These are phyloP conservation scores for Oryzias curvinotus DNA, from an alignment of 2,113 vertebrate genomes.

Conservation along the genomic window DNA sequence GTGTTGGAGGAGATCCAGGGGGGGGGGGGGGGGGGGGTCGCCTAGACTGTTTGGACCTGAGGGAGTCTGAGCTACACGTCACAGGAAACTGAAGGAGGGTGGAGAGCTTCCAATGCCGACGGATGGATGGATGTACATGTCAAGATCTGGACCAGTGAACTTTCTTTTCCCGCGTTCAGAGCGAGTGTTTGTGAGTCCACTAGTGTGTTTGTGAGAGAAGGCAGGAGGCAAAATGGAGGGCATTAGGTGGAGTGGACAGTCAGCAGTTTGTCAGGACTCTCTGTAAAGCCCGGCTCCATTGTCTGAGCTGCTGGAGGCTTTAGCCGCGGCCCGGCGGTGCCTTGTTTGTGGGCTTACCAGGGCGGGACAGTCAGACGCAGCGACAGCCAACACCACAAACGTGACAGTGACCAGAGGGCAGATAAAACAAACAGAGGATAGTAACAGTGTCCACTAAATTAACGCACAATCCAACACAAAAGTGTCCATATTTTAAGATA, in stretches of 20 bases:
- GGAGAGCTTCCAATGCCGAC: slow-evolving; percentile 23
- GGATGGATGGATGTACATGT: slow-evolving; percentile 11
- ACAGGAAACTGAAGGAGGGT: slow-evolving; percentile 35
- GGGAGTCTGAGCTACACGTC: slow-evolving; percentile 24
- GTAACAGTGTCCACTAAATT: background rate
- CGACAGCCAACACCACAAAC: slow-evolving; percentile 10
- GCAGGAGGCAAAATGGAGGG: slow-evolving; percentile 64
- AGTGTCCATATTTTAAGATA: too few species aligned
- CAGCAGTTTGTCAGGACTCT: slow-evolving; percentile 77
- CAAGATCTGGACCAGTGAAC: slow-evolving; percentile 27
- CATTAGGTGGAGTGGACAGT: slow-evolving; percentile 71
- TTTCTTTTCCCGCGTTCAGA: slow-evolving; percentile 25
- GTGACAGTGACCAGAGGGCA: background rate
- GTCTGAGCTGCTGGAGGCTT: slow-evolving; percentile 67
- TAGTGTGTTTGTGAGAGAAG: slow-evolving; percentile 17
- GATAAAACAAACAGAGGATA: background rate
- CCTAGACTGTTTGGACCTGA: slow-evolving; percentile 33
- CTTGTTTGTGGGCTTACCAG: slow-evolving; percentile 78
- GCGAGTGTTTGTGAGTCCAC: background rate
- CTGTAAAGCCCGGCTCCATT: slow-evolving; percentile 74
- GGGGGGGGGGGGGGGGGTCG: slow-evolving; percentile 20
- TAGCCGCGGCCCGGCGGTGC: slow-evolving; percentile 58
- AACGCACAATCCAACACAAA: background rate
- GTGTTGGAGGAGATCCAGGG: slow-evolving; percentile 18
- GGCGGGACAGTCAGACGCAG: slow-evolving; percentile 63